Base-by-base conservation (phyloP, 1,140 invertebrate genomes). In the Monochamus saltuarius region DNA sequence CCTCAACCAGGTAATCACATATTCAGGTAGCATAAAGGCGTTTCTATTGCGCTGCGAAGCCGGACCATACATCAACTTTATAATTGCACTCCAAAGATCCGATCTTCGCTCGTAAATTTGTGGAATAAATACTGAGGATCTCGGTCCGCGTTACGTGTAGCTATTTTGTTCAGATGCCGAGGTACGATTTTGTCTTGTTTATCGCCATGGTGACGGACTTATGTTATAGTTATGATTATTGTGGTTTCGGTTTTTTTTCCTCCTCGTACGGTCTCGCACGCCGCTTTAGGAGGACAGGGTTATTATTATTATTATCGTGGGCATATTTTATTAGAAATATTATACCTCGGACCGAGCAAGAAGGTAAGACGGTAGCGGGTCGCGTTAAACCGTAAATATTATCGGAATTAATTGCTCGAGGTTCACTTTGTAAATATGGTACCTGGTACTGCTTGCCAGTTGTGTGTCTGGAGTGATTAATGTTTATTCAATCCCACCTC, bases 171-270 rank as follows among this genome's bases (percentile, higher is more conserved):
- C 45, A 56, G 53, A 56, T 56, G 53, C 53, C 53, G 53, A 56
- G 53, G 53, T 45, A 56, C 40, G 53, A 56, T 56, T 56, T 56
- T 56, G 53, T 56, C 40, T 56, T 56, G 53, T 56, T 56, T 56
- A 56, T 56, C 53, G 53, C 53, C 40, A 45, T 45, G 53, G 53
- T 56, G 53, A 56, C 53, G 43, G 53, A 45, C 53, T 56, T 56
- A 56, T 45, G 53, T 56, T 56, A 56, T 56, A 56, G 53, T 56
- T 56, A 56, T 56, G 53, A 56, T 56, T 56, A 36, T 56, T 56
- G 43, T 29, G 22, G 39, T 56, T 56, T 56, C 45, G 53, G 43
- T 56, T 56, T 56, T 56, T 19, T n/a, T 39, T 16, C 13, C 19
- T 54, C 10, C n/a, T 14, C 16, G 16, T 46, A 46, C 16, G n/a